Conservation (phyloP, 2,797 vertebrate genomes). For the Sebastiscus albofasciatus region DNA sequence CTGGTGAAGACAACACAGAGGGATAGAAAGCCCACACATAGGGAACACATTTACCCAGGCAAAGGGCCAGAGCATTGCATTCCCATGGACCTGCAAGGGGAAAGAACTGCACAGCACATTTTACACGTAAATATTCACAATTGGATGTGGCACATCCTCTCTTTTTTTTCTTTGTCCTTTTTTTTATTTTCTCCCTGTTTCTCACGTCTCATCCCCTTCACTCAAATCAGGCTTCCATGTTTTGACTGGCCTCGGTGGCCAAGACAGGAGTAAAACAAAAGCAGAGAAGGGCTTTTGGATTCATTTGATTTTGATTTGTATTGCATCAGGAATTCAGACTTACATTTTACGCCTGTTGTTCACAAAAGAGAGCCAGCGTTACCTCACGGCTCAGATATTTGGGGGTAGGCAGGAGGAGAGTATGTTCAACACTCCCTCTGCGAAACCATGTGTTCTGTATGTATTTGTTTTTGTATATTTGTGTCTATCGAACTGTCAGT, state of each 20-base stretch:
- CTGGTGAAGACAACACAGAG: constrained; percentile 66
- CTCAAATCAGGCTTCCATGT: constrained; percentile 69
- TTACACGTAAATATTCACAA: constrained; percentile 77
- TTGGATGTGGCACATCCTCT: constrained; percentile 78
- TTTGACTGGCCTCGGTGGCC: constrained; percentile 70
- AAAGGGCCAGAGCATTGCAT: constrained; percentile 75
- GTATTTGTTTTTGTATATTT: constrained; percentile 63
- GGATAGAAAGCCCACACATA: constrained; percentile 72
- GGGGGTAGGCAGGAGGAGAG: constrained; percentile 38
- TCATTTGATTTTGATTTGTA: constrained; percentile 76
- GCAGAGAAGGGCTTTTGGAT: constrained; percentile 55
- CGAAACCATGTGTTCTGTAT: constrained; percentile 67
- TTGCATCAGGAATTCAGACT: constrained; percentile 73
- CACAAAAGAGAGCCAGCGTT: constrained; percentile 64
- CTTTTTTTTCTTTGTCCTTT: constrained; percentile 45
- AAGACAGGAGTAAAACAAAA: constrained; percentile 75
- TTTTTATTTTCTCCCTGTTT: constrained; percentile 45
- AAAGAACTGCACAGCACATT: constrained; percentile 74
- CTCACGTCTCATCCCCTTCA: constrained; percentile 74
- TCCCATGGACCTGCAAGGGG: constrained; percentile 74
- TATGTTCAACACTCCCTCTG: constrained; percentile 43
- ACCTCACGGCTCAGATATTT: constrained; percentile 74
- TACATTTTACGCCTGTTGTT: constrained; percentile 68
- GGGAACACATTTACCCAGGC: constrained; percentile 82
- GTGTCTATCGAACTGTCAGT: constrained; percentile 46